phyloP scores from a whole-genome alignment of 2,113 vertebrate genomes.

The Zosterops lateralis region DNA sequence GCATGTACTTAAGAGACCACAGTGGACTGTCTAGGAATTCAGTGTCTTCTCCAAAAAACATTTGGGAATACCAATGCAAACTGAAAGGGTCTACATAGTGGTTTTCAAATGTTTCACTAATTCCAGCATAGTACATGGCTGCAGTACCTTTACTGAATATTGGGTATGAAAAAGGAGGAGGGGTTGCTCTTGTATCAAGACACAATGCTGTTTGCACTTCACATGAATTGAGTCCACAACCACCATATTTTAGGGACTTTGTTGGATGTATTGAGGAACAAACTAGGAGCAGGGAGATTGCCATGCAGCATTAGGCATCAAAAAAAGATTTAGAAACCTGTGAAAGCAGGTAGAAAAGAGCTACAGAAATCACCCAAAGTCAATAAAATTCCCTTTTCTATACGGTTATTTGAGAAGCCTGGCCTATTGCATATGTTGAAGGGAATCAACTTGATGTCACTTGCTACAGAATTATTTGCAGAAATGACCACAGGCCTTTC shows the following conservation, averaged over 20 bases:
- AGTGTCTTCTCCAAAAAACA: background rate
- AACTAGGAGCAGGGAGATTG: background rate
- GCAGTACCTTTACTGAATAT: background rate
- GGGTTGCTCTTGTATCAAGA: background rate
- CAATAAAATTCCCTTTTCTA: background rate
- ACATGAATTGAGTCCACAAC: rapidly evolving
- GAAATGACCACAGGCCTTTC: background rate
- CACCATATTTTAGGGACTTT: background rate
- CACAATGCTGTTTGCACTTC: background rate
- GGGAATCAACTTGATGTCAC: background rate
- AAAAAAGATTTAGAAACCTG: background rate
- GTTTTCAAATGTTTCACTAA: background rate
- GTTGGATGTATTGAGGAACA: background rate
- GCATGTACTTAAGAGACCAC: background rate
- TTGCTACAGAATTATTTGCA: background rate
- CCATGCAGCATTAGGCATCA: background rate
- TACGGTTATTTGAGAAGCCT: background rate
- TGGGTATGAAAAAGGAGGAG: background rate
- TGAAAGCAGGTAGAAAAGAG: background rate
- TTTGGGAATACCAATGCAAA: background rate
- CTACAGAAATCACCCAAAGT: background rate
- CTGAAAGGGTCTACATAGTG: background rate
- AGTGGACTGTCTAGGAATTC: background rate
- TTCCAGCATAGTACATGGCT: background rate
- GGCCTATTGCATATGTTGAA: background rate